Percentiles rank a stretch among this genome's conserved stretches.
These are phyloP conservation scores for Temnothorax curvispinosus DNA, from an alignment of 1,140 invertebrate genomes.

Conservation along the genomic window DNA sequence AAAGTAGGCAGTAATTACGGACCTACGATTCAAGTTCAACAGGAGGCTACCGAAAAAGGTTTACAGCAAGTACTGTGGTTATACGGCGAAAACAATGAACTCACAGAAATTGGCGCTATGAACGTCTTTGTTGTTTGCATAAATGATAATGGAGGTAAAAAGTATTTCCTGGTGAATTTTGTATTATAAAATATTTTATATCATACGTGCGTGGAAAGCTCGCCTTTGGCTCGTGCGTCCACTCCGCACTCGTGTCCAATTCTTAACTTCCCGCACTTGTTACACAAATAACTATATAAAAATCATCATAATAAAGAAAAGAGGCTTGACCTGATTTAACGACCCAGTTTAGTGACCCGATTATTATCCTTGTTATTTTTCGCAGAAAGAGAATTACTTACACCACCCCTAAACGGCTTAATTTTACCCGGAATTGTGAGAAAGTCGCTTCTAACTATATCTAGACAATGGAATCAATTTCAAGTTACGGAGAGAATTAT, in stretches of 20 bases:
- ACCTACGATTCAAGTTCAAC: constrained; percentile 94
- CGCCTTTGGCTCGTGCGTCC: too few relatives aligned
- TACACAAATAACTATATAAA: background rate
- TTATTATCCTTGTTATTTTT: constrained; percentile 20
- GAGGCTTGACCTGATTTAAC: background rate
- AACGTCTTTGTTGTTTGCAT: constrained; percentile 97
- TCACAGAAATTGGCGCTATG: constrained; percentile 99
- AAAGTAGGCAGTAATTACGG: constrained; percentile 98
- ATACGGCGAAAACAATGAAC: constrained; percentile 96
- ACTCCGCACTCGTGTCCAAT: too few relatives aligned
- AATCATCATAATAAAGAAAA: background rate
- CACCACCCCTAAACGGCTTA: constrained; percentile 96
- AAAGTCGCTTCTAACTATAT: constrained; percentile 93
- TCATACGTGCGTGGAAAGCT: too few relatives aligned
- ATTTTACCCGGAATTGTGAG: constrained; percentile 98
- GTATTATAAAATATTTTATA: background rate
- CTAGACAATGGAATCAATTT: constrained; percentile 94
- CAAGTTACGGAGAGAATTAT: constrained; percentile 93
- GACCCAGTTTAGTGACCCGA: background rate
- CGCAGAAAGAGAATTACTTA: constrained; percentile 96
- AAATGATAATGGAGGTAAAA: constrained; percentile 95
- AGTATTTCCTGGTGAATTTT: background rate
- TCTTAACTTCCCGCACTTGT: too few relatives aligned
- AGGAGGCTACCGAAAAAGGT: constrained; percentile 91
- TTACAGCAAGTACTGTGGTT: constrained; percentile 99